A percentile compares a stretch with the other conserved stretches of the same genome.
Conservation (phyloP, 2,113 vertebrate species). For the Equus przewalskii region DNA sequence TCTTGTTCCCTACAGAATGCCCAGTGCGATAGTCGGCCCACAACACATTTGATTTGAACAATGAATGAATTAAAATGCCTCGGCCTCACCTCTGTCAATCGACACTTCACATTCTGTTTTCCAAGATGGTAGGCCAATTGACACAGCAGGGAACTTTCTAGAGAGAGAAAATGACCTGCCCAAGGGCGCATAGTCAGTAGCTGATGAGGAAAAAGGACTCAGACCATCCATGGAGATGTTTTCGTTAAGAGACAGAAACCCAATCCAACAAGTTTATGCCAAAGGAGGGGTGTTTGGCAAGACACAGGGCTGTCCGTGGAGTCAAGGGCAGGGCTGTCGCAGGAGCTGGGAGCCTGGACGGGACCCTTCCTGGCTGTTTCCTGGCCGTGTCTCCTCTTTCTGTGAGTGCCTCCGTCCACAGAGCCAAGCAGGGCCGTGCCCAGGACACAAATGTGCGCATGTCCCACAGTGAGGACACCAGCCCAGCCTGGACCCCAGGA, state of each 20-base stretch:
- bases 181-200: neutral
- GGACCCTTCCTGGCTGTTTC: neutral
- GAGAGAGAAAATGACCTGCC: neutral
- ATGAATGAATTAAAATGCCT: neutral
- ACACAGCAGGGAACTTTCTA: neutral
- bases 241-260: neutral
- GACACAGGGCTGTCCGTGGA: neutral
- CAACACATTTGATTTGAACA: neutral
- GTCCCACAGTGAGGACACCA: neutral
- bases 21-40: neutral
- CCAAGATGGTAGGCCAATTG: rapidly evolving
- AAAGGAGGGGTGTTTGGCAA: no score
- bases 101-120: neutral
- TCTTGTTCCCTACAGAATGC: neutral
- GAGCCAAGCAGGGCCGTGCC: neutral
- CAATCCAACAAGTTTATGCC: no score
- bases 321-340: neutral
- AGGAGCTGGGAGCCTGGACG: rapidly evolving
- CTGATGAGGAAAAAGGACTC: neutral
- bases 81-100: neutral
- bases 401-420: neutral
- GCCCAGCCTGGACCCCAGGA: neutral
- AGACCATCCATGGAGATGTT: neutral
- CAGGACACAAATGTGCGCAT: neutral
- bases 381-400: no score